phyloP scores from a whole-genome alignment of 2,888 invertebrate species.

The Glaucopsyche alexis region DNA sequence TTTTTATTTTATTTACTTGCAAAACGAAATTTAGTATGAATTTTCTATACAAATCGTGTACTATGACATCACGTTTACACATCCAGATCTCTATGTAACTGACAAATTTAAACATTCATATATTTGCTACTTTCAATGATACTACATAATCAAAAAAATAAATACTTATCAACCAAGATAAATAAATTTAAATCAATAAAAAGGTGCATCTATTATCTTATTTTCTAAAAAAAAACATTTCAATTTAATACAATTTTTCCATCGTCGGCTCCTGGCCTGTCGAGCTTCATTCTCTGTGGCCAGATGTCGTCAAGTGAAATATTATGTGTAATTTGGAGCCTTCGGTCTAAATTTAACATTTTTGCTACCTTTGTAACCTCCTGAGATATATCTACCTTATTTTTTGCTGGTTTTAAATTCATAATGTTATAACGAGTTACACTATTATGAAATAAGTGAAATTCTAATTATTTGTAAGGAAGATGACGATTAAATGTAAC shows the following conservation, averaged over 20 bases:
- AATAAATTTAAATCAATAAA: too few relatives aligned
- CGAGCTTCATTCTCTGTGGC: constrained; percentile 51
- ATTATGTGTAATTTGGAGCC: constrained; percentile 42
- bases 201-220: too few relatives aligned
- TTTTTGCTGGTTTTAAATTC: constrained; percentile 4
- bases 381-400: background rate
- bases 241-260: background rate
- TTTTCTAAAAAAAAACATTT: too few relatives aligned
- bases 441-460: background rate
- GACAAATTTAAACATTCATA: too few relatives aligned
- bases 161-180: too few relatives aligned
- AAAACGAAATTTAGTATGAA: too few relatives aligned
- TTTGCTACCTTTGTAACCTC: constrained; percentile 18
- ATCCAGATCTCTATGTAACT: too few relatives aligned
- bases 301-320: constrained; percentile 60
- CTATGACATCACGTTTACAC: too few relatives aligned
- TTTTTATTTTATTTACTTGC: too few relatives aligned
- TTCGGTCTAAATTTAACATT: constrained; percentile 24
- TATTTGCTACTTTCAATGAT: too few relatives aligned
- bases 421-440: background rate
- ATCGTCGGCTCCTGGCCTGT: constrained; percentile 32
- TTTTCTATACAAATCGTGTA: too few relatives aligned
- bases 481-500: background rate
- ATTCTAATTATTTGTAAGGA: background rate
- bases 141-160: too few relatives aligned